These are phyloP conservation scores for Atta cephalotes DNA, from an alignment of 1,140 invertebrate genomes.

Conservation along the genomic window DNA sequence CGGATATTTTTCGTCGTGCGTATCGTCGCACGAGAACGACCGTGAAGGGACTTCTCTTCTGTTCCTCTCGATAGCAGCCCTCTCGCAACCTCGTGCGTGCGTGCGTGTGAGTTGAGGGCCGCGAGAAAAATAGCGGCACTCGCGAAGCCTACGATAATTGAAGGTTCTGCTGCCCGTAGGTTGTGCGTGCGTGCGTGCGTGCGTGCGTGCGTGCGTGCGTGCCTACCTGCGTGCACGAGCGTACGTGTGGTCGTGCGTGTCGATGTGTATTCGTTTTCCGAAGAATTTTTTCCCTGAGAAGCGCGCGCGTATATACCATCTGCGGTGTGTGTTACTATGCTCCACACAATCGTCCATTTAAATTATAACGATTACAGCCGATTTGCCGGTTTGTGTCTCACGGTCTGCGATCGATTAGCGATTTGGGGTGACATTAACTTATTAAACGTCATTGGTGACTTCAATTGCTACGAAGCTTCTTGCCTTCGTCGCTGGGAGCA, in stretches of 20 bases:
- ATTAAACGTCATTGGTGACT: background rate
- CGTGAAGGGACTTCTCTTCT: conserved; percentile 15
- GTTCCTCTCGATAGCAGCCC: conserved; percentile 39
- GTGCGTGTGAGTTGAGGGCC: conserved; percentile 23
- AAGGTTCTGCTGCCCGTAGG: conserved; percentile 56
- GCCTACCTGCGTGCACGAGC: conserved; percentile 10
- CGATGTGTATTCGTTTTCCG: conserved; percentile 46
- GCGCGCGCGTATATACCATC: background rate
- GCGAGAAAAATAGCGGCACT: conserved; percentile 69
- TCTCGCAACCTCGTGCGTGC: conserved; percentile 26
- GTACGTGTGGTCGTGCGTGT: conserved; percentile 37
- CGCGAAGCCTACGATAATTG: conserved; percentile 68
- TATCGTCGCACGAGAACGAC: background rate
- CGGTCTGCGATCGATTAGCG: conserved; percentile 48
- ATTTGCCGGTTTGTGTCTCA: conserved; percentile 40
- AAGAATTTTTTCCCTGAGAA: conserved; percentile 44
- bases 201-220: background rate
- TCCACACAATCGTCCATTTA: conserved; percentile 47
- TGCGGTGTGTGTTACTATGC: background rate
- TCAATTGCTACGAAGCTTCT: conserved; percentile 22
- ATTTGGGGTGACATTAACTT: conserved; percentile 44
- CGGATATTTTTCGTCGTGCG: conserved; percentile 45
- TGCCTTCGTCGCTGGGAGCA: conserved; percentile 3
- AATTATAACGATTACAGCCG: conserved; percentile 41
- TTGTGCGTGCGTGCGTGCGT: conserved; percentile 22